These are phyloP conservation scores for Xiphorhynchus elegans DNA, from an alignment of 2,113 vertebrate genomes.

Conservation along the genomic window DNA sequence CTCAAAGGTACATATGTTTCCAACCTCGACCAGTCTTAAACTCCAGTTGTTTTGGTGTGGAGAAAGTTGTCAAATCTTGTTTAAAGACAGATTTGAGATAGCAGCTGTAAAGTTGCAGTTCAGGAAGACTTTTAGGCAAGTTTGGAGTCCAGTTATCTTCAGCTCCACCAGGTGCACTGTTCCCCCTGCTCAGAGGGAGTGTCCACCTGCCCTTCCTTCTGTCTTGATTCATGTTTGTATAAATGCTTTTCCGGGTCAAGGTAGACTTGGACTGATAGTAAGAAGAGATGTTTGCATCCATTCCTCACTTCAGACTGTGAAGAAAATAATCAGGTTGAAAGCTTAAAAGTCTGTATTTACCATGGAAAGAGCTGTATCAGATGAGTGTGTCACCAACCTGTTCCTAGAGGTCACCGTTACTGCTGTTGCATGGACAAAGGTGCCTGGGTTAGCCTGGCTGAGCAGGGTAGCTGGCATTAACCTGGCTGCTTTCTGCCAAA, in stretches of 20 bases:
- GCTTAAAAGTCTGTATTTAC: not conserved
- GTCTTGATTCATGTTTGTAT: not conserved
- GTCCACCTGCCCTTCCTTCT: not conserved
- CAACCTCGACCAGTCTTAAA: not conserved
- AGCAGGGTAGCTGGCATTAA: not conserved
- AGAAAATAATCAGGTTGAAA: not conserved
- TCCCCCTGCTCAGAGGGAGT: not conserved
- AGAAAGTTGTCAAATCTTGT: not conserved
- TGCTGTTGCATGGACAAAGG: not conserved
- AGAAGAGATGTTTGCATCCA: not conserved
- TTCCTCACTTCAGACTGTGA: not conserved
- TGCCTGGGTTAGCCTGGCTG: not conserved
- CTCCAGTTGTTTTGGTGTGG: not conserved
- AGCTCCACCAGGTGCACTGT: not conserved
- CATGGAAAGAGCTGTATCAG: not conserved
- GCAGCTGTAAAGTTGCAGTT: not conserved
- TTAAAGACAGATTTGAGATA: not conserved
- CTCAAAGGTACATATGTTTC: not conserved
- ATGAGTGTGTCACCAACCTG: not conserved
- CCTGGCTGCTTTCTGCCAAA: not conserved
- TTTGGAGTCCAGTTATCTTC: not conserved
- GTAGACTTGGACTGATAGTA: not conserved
- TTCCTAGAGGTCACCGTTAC: fast-evolving
- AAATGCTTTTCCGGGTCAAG: not conserved
- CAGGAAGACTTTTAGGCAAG: not conserved